These are phyloP conservation scores for Bufo bufo DNA, from an alignment of 2,113 vertebrate species.

Conservation along the genomic window DNA sequence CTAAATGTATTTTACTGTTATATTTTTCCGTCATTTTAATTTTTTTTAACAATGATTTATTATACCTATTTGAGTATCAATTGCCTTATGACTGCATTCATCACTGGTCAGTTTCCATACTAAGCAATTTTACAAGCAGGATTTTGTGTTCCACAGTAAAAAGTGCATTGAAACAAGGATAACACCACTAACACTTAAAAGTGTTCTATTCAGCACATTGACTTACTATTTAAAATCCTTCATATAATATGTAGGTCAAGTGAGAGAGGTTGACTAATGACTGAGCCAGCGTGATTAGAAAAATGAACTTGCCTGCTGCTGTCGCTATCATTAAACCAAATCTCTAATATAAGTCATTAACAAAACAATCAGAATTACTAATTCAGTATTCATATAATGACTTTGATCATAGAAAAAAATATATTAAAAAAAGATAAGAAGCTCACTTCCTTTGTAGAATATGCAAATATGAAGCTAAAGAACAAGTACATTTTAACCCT, in stretches of 20 bases:
- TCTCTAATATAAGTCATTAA: conserved; percentile 53
- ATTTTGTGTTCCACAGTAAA: neutral
- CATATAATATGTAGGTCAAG: conserved; percentile 50
- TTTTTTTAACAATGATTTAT: neutral
- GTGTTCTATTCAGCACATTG: neutral
- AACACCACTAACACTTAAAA: neutral
- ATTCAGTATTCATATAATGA: conserved; percentile 52
- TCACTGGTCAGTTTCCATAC: neutral
- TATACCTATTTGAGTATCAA: too few species aligned
- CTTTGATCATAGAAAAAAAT: conserved; percentile 37
- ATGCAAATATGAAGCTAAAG: conserved; percentile 36
- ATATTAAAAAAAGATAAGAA: conserved; percentile 39
- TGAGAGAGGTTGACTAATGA: conserved; percentile 50
- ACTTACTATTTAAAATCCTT: conserved; percentile 21
- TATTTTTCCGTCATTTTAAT: neutral
- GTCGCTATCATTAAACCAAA: conserved; percentile 50
- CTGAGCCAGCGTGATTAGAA: conserved; percentile 36
- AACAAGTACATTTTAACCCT: conserved; percentile 10
- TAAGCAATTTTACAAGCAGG: neutral
- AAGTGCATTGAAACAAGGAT: neutral
- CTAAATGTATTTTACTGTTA: neutral
- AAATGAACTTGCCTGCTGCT: conserved; percentile 44
- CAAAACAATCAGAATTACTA: conserved; percentile 55
- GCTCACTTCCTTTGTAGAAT: conserved; percentile 34
- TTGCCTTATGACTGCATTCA: neutral